Evolutionary conservation across 2,113 vertebrate species (phyloP), one percentile per base, ranked within the genome.

Genomic region (Campylorhamphus procurvoides): DNA sequence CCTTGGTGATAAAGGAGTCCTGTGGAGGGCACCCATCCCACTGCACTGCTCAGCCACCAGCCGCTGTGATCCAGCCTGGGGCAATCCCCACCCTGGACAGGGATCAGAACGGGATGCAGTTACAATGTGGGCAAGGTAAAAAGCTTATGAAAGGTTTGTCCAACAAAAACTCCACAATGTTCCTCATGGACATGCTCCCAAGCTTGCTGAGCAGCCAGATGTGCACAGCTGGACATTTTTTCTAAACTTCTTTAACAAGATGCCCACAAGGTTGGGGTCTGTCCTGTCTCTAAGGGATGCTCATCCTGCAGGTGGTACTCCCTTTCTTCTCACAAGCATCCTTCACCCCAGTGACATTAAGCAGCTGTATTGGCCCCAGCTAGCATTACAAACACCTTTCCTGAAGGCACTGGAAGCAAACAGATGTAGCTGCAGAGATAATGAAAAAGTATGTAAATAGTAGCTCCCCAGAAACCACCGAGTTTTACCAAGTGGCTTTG

Each of bases 371-470:
- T 66, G 90, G 96, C 94, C 93, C 84, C 92, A 94, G 82, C 89
- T 62, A 94, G 92, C 94, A 76, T 81, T 91, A 87, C 93, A 96
- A 97, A 97, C 87, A 81, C 93, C 87, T 91, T 84, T 95, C 87
- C 31, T 63, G 95, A 39, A 86, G 69, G 55, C 96, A 82, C 76
- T 97, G 90, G 91, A 83, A 95, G 76, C 95, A 96, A 97, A 96
- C 93, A 94, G 85, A 69, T 96, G 95, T 96, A 89, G 56, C 64
- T 93, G 79, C 1, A 10, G 94, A 89, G 80, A 95, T 94, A 89
- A 84, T 84, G 94, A 59, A 72, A 80, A 88, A 75, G 64, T 58
- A 89, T 91, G 95, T 94, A 97, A 97, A 98, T 89, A 97, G 79
- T 42, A 76, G 63, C 87, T 84, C 80, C 62, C 77, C 92, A 92